Base-by-base conservation (phyloP, 2,888 invertebrate species). In the Meliscaeva auricollis region DNA sequence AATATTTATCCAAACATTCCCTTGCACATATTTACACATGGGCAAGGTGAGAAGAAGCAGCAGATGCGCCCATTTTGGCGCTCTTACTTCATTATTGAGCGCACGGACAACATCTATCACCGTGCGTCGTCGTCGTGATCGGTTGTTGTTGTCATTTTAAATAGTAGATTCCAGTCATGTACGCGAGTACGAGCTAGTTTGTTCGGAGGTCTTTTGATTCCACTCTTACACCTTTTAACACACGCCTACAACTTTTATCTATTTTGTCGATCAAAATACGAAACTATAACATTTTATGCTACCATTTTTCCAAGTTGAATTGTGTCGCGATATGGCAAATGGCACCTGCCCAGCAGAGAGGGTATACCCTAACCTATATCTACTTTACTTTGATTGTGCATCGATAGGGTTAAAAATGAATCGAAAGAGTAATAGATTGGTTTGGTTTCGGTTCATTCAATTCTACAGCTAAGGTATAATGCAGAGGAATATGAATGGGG, bases 321-420 rank as follows among this genome's bases (percentile, higher is more conserved):
- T 80, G 50, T 79, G 84, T 72, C 75, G 38, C 66, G 26, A 30
- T 46, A 30, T 3, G 46, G 3, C 26, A 17, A 44, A 17, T 75
- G 84, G 80, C 85, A 85, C 85, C 85, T 81, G 81, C 76, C 66
- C 54, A 35, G 52, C 44, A 8, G 26, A 8, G 26, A 60, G 22
- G 22, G 38, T 35, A n/a, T 38, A 22, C 56, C 41, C 11, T 11
- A 9, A 38, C 11, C 35, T 38, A 11, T 8, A n/a, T n/a, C n/a
- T n/a, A 9, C 9, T 38, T n/a, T n/a, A n/a, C 64, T 46, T 50
- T 81, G 81, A 85, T 81, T 76, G 76, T 85, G 81, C 81, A 85
- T 76, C 81, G 85, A 85, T 85, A 81, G 85, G 85, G 85, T 85
- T 85, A 81, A 79, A 60, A 77, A 11, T 68, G 73, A 85, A 72